Base-by-base conservation (phyloP, 2,888 invertebrate species). In the Gerris lacustris region DNA sequence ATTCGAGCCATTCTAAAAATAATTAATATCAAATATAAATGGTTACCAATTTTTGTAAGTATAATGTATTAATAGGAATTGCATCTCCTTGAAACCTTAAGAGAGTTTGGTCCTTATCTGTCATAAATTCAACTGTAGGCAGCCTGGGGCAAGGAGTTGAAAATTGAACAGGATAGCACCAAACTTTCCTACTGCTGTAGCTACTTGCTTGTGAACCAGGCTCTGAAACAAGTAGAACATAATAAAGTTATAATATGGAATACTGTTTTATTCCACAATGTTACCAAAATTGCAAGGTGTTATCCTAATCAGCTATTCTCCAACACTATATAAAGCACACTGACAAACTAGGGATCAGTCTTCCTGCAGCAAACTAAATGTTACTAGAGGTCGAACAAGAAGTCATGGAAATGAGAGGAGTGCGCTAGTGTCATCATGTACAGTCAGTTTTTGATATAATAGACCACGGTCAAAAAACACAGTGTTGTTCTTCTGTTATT, bases 91-190 rank as follows among this genome's bases (percentile, higher is more conserved):
- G 91, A 82, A 89, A 96, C 75, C 94, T 88, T 72, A 96, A 82
- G 78, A 92, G 83, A 72, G 90, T 90, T 80, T 92, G 92, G 80
- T 94, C 94, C 74, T 92, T 84, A 79, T 94, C 93, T 1, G 90
- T 89, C 77, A 92, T 84, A 80, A 92, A 94, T 77, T 95, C 94
- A 18, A 95, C 88, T 67, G 87, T 86, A 9, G 95, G 94, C 77
- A 94, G 84, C 68, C 94, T 85, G 5, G 94, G 93, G 75, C 91
- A 89, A 5, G 91, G 92, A 73, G 92, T 86, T 62, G 91, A 88
- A 82, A 94, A 92, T 82, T 94, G 94, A 72, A 94, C 88, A 5
- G 96, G 93, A 82, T 96, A 96, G 83, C 96, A 96, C 89, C 93
- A 92, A 72, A 96, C 95, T 82, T 94, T 94, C 75, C 95, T 87